Conservation (phyloP, 2,113 vertebrate genomes). For the Lophotis ruficrista region DNA sequence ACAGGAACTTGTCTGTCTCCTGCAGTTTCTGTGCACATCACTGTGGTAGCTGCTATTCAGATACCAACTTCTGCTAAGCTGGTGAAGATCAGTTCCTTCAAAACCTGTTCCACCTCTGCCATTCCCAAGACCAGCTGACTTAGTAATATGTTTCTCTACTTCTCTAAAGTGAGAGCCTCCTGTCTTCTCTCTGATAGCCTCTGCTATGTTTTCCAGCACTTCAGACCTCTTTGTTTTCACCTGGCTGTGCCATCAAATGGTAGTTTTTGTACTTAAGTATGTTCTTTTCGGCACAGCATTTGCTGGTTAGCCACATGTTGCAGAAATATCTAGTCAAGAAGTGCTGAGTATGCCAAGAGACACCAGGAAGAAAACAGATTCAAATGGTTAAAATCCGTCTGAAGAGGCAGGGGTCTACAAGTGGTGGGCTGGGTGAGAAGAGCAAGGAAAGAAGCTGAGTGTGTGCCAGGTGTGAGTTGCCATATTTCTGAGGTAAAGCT, state of each 20-base stretch:
- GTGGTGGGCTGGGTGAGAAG: background rate
- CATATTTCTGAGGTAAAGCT: background rate
- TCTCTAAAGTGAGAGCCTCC: background rate
- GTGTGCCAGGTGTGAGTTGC: background rate
- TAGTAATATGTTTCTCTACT: background rate
- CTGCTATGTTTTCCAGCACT: background rate
- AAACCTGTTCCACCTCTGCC: background rate
- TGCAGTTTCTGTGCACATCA: background rate
- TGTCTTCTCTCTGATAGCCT: background rate
- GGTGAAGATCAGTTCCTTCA: background rate
- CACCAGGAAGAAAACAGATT: background rate
- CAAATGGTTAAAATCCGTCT: background rate
- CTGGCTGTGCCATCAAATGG: background rate
- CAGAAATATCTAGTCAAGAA: background rate
- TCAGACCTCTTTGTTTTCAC: background rate
- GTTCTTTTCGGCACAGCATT: background rate
- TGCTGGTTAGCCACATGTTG: background rate
- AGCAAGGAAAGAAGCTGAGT: background rate
- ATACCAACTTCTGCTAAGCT: background rate
- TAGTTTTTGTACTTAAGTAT: background rate
- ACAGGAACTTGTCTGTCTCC: background rate
- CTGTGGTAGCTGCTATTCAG: background rate
- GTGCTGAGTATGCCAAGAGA: background rate
- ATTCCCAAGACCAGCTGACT: background rate
- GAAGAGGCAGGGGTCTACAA: background rate